Conservation (phyloP, 2,113 vertebrate species). For the Myrmecobius fasciatus region DNA sequence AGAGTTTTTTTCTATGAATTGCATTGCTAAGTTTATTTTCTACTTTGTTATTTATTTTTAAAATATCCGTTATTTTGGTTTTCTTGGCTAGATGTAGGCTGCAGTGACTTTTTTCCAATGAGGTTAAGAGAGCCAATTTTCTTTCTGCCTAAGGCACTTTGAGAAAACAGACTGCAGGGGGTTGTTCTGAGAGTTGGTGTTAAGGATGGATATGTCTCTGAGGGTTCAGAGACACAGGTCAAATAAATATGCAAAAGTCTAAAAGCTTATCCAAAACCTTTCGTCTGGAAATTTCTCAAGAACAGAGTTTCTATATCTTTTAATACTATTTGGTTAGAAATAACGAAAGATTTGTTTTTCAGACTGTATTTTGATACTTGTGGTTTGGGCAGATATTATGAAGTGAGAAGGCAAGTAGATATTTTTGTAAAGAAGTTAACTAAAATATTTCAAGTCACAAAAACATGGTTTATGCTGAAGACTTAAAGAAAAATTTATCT, state of each 20-base stretch:
- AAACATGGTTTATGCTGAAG: constrained; percentile 40
- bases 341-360: constrained; percentile 36
- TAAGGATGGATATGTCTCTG: background rate
- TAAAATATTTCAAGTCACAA: constrained; percentile 29
- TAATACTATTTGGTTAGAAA: constrained; percentile 25
- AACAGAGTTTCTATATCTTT: constrained; percentile 14
- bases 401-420: constrained; percentile 22
- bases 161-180: background rate
- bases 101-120: constrained; percentile 9
- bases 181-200: background rate
- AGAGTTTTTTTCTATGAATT: background rate
- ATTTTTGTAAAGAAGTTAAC: constrained; percentile 33
- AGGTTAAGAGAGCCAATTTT: background rate
- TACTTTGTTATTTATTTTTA: constrained; percentile 19
- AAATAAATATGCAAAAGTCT: background rate
- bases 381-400: constrained; percentile 44
- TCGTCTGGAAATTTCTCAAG: background rate
- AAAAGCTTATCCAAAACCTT: constrained; percentile 11
- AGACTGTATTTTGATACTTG: constrained; percentile 57
- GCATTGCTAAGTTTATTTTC: background rate
- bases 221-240: background rate
- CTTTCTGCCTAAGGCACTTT: constrained; percentile 4
- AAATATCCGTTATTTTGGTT: background rate
- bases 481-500: background rate
- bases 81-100: background rate